Percentiles rank a stretch among this genome's conserved stretches.
phyloP scores from a whole-genome alignment of 2,888 invertebrate genomes.

The Drosophila paucipuncta region DNA sequence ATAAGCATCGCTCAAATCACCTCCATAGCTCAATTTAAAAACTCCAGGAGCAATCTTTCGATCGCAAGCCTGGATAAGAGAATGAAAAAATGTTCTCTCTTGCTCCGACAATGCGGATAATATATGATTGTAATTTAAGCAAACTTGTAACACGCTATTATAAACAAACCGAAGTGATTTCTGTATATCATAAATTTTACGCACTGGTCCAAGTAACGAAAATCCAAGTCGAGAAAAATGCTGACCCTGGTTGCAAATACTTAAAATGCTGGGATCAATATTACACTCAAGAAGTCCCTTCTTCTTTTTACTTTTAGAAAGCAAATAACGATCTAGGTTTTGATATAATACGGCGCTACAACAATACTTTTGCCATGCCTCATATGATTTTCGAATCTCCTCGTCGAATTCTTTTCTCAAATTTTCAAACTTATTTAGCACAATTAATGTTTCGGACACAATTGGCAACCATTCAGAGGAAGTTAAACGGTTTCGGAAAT shows the following conservation, averaged over 20 bases:
- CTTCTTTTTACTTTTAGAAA: slow-evolving; percentile 88
- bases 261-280: slow-evolving; percentile 89
- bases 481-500: slow-evolving; percentile 89
- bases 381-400: slow-evolving; percentile 86
- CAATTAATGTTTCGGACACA: slow-evolving; percentile 88
- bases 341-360: slow-evolving; percentile 87
- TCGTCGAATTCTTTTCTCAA: slow-evolving; percentile 77
- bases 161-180: slow-evolving; percentile 88
- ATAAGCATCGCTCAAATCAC: slow-evolving; percentile 88
- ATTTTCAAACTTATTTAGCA: slow-evolving; percentile 87
- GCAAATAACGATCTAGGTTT: slow-evolving; percentile 89
- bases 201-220: slow-evolving; percentile 89
- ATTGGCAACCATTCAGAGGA: slow-evolving; percentile 92
- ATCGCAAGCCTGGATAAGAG: slow-evolving; percentile 88
- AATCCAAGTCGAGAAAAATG: slow-evolving; percentile 91
- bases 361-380: slow-evolving; percentile 87
- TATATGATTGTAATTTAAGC: too few species aligned
- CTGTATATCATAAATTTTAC: slow-evolving; percentile 88
- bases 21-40: slow-evolving; percentile 90
- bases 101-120: slow-evolving; percentile 91
- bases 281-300: slow-evolving; percentile 91
- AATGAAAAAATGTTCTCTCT: slow-evolving; percentile 91
- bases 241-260: slow-evolving; percentile 89
- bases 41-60: slow-evolving; percentile 91
- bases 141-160: slow-evolving; percentile 90